These are phyloP conservation scores for Paedocypris micromegethes DNA, from an alignment of 2,797 vertebrate species.

Conservation along the genomic window DNA sequence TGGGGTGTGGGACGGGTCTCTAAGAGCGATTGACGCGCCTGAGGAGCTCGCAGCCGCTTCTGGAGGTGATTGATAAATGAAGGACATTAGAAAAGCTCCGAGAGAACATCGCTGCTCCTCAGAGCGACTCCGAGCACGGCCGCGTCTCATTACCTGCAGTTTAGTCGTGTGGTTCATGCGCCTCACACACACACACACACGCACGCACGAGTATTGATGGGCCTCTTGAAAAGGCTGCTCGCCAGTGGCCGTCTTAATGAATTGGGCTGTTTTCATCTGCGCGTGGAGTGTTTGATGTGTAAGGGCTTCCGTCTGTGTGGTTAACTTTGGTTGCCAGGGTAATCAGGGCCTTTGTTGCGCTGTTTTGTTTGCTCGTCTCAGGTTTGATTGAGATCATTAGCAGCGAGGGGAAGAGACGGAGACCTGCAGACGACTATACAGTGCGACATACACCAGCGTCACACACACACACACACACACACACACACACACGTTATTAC, in stretches of 20 bases:
- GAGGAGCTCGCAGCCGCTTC: too few species aligned
- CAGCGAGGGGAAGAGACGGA: constrained; percentile 34
- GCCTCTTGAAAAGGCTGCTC: constrained; percentile 31
- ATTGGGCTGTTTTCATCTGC: constrained; percentile 41
- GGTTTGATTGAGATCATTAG: constrained; percentile 48
- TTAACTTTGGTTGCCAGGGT: constrained; percentile 42
- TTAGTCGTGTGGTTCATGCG: constrained; percentile 16
- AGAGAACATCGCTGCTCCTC: constrained; percentile 5
- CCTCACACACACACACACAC: background rate
- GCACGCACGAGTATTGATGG: constrained; percentile 33
- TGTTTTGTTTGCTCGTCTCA: constrained; percentile 44
- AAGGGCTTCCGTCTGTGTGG: constrained; percentile 38
- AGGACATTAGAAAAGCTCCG: background rate
- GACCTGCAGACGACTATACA: constrained; percentile 20
- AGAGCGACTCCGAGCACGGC: constrained; percentile 24
- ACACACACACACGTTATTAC: background rate
- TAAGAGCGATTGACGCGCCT: too few species aligned
- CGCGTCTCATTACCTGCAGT: constrained; percentile 21
- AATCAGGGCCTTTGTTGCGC: constrained; percentile 45
- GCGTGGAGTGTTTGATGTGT: constrained; percentile 40
- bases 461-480: background rate
- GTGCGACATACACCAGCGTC: background rate
- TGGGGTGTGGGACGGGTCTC: too few species aligned
- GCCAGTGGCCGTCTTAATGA: constrained; percentile 15
- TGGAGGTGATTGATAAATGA: too few species aligned